Conservation (phyloP, 2,113 vertebrate genomes). For the Euleptes europaea region DNA sequence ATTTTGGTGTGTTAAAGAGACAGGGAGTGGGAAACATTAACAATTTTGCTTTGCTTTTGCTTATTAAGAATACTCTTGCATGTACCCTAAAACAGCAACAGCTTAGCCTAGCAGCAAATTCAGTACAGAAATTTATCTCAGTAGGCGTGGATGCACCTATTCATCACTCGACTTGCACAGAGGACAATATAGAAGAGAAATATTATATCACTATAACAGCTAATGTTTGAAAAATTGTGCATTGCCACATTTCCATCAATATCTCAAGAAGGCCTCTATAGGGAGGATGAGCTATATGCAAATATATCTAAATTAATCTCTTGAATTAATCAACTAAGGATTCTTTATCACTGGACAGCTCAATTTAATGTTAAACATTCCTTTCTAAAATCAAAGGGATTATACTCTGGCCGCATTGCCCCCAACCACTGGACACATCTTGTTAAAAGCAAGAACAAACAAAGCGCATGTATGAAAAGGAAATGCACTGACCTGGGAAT, state of each 20-base stretch:
- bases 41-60: not conserved
- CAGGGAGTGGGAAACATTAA: too few species aligned
- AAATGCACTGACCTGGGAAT: constrained; percentile 83
- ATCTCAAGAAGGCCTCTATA: not conserved
- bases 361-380: not conserved
- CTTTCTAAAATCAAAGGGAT: not conserved
- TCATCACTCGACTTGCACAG: not conserved
- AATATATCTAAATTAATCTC: not conserved
- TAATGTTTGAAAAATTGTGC: not conserved
- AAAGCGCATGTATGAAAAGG: not conserved
- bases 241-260: not conserved
- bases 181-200: not conserved
- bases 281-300: not conserved
- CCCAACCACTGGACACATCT: not conserved
- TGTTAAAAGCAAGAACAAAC: not conserved
- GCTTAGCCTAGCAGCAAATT: not conserved
- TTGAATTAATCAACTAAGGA: not conserved
- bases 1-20: not conserved
- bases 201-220: not conserved
- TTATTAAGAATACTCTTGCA: not conserved
- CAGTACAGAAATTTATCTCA: not conserved
- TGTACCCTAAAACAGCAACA: not conserved
- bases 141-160: not conserved
- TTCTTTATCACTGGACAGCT: not conserved
- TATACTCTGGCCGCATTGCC: not conserved